These are phyloP conservation scores for Chrysogorgia sp. DNA, from an alignment of 92 coral and sea anemone genomes.

Conservation along the genomic window DNA sequence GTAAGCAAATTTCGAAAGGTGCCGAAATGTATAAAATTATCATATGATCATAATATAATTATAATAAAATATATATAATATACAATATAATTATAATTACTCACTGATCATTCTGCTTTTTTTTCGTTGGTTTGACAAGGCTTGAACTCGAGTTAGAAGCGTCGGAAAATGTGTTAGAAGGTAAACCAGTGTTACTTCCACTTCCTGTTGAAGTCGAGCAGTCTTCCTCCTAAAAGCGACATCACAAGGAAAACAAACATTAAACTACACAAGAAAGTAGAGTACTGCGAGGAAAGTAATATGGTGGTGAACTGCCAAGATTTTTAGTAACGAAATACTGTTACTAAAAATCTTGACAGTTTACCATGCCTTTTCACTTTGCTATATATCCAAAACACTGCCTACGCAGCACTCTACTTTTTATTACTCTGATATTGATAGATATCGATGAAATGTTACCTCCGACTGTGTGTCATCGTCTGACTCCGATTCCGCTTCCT, in stretches of 20 bases:
- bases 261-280: no score
- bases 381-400: no score
- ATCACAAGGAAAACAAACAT: no score
- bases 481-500: slow-evolving; percentile 67
- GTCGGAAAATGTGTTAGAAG: slow-evolving; percentile 5
- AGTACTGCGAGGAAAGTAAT: no score
- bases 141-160: slow-evolving; percentile 12
- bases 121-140: neutral
- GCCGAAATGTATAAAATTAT: no score
- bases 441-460: slow-evolving; percentile 23
- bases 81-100: neutral
- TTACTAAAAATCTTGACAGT: neutral
- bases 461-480: slow-evolving; percentile 89
- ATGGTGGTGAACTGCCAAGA: no score
- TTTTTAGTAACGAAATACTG: neutral
- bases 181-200: slow-evolving; percentile 6
- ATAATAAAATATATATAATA: no score
- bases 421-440: neutral
- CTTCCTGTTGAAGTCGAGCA: slow-evolving; percentile 23
- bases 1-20: no score
- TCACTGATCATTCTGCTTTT: slow-evolving; percentile 4
- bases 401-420: no score
- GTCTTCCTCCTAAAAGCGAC: slow-evolving; percentile 23
- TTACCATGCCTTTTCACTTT: no score
- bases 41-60: no score